A percentile compares a stretch with the other conserved stretches of the same genome.
Conservation (phyloP, 2,113 vertebrate species). For the Pachyramphus minor region DNA sequence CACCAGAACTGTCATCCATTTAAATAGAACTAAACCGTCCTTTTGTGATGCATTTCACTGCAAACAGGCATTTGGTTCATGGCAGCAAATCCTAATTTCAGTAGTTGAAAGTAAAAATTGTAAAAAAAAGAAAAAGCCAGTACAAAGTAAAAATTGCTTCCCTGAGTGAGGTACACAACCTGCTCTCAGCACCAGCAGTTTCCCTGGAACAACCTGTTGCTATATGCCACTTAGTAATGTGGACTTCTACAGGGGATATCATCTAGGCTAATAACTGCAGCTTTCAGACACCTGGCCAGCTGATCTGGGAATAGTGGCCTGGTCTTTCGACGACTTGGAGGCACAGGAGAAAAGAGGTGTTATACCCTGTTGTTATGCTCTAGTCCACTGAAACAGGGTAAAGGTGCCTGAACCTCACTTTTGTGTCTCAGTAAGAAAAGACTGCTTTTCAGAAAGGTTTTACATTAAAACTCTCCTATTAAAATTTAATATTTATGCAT, state of each 20-base stretch:
- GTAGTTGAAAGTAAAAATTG: background rate
- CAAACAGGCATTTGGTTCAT: background rate
- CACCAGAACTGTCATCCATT: background rate
- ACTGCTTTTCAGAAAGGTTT: background rate
- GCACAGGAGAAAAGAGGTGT: background rate
- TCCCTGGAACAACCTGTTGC: background rate
- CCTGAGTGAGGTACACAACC: background rate
- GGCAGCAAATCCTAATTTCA: background rate
- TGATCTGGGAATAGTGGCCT: background rate
- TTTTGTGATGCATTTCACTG: background rate
- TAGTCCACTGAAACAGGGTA: background rate
- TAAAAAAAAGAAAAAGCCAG: background rate
- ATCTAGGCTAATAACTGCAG: background rate
- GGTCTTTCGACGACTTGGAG: background rate
- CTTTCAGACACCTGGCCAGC: background rate
- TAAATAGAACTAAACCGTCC: background rate
- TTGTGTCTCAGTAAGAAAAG: background rate
- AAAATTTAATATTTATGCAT: background rate
- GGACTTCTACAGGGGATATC: background rate
- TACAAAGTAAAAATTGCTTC: background rate
- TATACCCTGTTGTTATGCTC: fast-evolving
- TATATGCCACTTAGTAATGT: fast-evolving
- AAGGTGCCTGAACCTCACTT: background rate
- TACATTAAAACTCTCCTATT: background rate
- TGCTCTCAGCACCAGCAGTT: background rate